Percentiles rank a stretch among this genome's conserved stretches.
Conservation (phyloP, 2,113 vertebrate genomes). For the Gobius niger region DNA sequence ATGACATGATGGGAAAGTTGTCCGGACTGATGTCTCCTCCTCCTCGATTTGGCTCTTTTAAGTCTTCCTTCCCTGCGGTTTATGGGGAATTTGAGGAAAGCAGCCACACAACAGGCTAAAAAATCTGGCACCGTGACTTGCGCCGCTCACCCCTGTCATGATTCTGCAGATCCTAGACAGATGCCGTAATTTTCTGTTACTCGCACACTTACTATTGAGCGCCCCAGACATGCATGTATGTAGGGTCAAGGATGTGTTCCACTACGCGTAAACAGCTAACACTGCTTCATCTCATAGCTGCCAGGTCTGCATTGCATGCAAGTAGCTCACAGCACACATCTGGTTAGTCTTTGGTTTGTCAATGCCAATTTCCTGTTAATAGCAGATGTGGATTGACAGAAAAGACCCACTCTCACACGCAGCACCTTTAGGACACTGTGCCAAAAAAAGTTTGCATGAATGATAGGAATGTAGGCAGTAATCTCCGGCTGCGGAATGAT, state of each 20-base stretch:
- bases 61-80: constrained; percentile 12
- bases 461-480: constrained; percentile 6
- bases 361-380: constrained; percentile 35
- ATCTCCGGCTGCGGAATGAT: constrained; percentile 8
- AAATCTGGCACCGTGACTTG: constrained; percentile 25
- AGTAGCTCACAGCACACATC: constrained; percentile 36
- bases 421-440: constrained; percentile 5
- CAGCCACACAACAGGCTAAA: constrained; percentile 28
- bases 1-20: neutral
- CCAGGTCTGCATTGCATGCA: constrained; percentile 7
- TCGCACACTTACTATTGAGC: neutral
- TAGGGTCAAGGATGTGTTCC: constrained; percentile 9
- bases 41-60: neutral
- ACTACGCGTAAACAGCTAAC: constrained; percentile 3
- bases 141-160: constrained; percentile 17
- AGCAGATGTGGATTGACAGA: constrained; percentile 23
- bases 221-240: neutral
- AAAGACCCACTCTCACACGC: constrained; percentile 6
- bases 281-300: neutral
- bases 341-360: constrained; percentile 43
- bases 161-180: constrained; percentile 30
- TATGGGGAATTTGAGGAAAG: constrained; percentile 8
- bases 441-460: constrained; percentile 16
- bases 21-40: constrained; percentile 10
- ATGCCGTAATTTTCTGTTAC: constrained; percentile 18